Conservation (phyloP, 2,113 vertebrate species). For the Pseudorasbora parva region DNA sequence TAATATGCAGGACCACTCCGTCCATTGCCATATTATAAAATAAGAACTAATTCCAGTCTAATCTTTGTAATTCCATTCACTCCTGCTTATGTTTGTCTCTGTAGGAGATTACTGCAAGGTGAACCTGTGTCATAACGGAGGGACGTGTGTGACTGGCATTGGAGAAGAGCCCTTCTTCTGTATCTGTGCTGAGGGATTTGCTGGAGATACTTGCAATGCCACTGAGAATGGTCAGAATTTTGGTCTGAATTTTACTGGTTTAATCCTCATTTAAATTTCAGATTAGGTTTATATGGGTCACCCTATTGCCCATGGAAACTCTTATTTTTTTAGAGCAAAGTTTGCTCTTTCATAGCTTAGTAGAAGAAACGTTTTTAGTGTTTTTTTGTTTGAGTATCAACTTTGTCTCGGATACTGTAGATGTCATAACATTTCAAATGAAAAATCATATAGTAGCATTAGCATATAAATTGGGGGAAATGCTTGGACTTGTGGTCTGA, state of each 20-base stretch:
- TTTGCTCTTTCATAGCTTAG: neutral
- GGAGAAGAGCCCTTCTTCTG: slow-evolving; percentile 84
- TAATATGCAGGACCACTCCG: slow-evolving; percentile 50
- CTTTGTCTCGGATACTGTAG: neutral
- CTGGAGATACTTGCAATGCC: slow-evolving; percentile 86
- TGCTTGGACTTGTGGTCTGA: neutral
- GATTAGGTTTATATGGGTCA: slow-evolving; percentile 9
- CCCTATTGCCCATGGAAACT: neutral
- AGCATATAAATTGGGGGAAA: neutral
- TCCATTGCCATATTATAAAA: slow-evolving; percentile 36
- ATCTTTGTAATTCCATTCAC: slow-evolving; percentile 21
- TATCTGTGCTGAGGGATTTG: slow-evolving; percentile 86
- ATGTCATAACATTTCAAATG: neutral
- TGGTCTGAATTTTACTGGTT: neutral
- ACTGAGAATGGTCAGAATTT: slow-evolving; percentile 82
- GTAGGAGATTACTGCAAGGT: slow-evolving; percentile 88
- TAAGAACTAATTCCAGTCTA: slow-evolving; percentile 27
- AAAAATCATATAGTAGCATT: neutral
- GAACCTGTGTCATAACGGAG: slow-evolving; percentile 87
- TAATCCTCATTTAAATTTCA: slow-evolving; percentile 16
- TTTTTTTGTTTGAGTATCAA: neutral
- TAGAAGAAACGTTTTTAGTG: neutral
- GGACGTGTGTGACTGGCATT: slow-evolving; percentile 84
- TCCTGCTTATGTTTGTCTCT: slow-evolving; percentile 22
- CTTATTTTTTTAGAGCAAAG: neutral